A percentile compares a stretch with the other conserved stretches of the same genome.
These are phyloP conservation scores for Dryas iulia DNA, from an alignment of 1,140 invertebrate genomes.

Conservation along the genomic window DNA sequence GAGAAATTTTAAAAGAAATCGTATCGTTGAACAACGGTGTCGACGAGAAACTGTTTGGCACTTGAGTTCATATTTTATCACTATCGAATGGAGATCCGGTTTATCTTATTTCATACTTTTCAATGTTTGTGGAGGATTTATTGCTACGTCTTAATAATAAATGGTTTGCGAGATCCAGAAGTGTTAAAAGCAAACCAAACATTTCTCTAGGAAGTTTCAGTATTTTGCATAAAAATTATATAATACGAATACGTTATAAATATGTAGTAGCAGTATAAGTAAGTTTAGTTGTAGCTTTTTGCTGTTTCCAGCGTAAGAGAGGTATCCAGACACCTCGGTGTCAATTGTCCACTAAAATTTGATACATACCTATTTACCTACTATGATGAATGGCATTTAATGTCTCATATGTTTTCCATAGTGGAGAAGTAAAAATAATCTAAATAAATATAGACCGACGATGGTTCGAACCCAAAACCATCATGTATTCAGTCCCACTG, in stretches of 20 bases:
- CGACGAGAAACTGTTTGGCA: slow-evolving; percentile 30
- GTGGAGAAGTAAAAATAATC: too few relatives aligned
- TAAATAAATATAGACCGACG: too few relatives aligned
- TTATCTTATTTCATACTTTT: slow-evolving; percentile 33
- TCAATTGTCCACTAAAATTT: too few relatives aligned
- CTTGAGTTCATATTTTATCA: slow-evolving; percentile 32
- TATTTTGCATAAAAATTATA: background rate
- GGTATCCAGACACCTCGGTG: too few relatives aligned
- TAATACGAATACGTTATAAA: background rate
- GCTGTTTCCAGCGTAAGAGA: too few relatives aligned
- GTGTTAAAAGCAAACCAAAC: background rate
- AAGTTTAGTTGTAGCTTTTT: too few relatives aligned
- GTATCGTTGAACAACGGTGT: slow-evolving; percentile 26
- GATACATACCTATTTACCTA: too few relatives aligned
- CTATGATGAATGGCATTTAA: too few relatives aligned
- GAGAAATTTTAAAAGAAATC: slow-evolving; percentile 34
- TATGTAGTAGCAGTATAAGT: too few relatives aligned
- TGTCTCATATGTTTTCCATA: too few relatives aligned
- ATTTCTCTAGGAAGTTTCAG: background rate
- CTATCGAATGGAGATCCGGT: slow-evolving; percentile 33
- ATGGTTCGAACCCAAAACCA: too few relatives aligned
- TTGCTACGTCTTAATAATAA: slow-evolving; percentile 47
- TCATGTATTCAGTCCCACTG: too few relatives aligned
- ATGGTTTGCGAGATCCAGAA: slow-evolving; percentile 27
- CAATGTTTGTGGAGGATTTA: slow-evolving; percentile 40